These are phyloP conservation scores for Hydractinia echinata DNA, from an alignment of 30 jellyfish, hydroid and myxozoan species.

Conservation along the genomic window DNA sequence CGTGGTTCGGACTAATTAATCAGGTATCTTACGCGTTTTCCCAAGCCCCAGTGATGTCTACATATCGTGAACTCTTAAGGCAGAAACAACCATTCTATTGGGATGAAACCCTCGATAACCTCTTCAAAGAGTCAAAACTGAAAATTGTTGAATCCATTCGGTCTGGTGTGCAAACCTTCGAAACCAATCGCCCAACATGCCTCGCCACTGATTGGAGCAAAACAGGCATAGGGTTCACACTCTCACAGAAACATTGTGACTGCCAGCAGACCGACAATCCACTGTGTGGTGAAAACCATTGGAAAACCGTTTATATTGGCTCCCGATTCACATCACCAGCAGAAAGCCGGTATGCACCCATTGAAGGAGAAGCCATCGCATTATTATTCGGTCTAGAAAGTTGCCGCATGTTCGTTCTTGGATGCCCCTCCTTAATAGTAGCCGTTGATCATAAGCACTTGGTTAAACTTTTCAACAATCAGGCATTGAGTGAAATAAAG, in stretches of 20 bases:
- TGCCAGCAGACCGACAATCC: slow-evolving; percentile 15
- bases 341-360: slow-evolving; percentile 28
- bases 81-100: slow-evolving; percentile 6
- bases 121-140: no score
- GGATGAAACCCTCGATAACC: slow-evolving; percentile 27
- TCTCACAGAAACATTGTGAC: no score
- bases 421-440: background rate
- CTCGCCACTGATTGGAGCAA: no score
- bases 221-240: no score
- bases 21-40: slow-evolving; percentile 23
- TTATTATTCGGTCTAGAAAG: slow-evolving; percentile 9
- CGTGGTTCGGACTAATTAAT: slow-evolving; percentile 35
- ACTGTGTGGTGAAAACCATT: background rate
- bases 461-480: background rate
- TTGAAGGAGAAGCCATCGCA: slow-evolving; percentile 33
- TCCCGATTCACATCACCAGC: slow-evolving; percentile 27
- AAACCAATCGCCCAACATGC: no score
- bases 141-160: no score
- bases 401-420: slow-evolving; percentile 32
- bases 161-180: no score
- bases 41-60: slow-evolving; percentile 37
- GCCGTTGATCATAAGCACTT: slow-evolving; percentile 12
- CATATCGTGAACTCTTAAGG: slow-evolving; percentile 9
- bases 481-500: background rate
- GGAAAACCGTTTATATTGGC: slow-evolving; percentile 20